phyloP scores from a whole-genome alignment of 2,113 vertebrate species.

The Azemiops feae region DNA sequence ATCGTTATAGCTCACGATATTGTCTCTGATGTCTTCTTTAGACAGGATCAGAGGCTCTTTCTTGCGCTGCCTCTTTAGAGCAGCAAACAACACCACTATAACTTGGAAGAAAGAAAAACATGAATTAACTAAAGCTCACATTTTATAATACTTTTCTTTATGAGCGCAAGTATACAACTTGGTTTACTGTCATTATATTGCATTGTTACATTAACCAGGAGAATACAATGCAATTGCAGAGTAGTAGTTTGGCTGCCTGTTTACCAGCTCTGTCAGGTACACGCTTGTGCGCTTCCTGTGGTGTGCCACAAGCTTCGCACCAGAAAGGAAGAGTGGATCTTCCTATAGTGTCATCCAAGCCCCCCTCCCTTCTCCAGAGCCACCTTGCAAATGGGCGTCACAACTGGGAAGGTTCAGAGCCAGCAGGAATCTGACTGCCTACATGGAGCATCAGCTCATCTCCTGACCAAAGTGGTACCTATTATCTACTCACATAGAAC shows the following conservation, averaged over 20 bases:
- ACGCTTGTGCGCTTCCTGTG: not conserved
- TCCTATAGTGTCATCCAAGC: not conserved
- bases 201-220: not conserved
- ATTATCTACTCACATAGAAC: not conserved
- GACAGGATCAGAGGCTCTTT: slow-evolving; percentile 98
- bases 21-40: slow-evolving; percentile 97
- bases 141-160: not conserved
- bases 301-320: not conserved
- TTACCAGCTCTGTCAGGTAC: not conserved
- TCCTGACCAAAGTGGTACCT: not conserved
- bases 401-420: not conserved
- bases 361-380: not conserved
- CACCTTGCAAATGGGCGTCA: not conserved
- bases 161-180: not conserved
- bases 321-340: not conserved
- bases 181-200: not conserved
- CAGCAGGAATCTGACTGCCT: not conserved
- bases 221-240: not conserved
- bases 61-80: slow-evolving; percentile 91
- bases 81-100: slow-evolving; percentile 85
- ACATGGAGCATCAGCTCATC: not conserved
- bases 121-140: not conserved
- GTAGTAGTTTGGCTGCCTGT: not conserved
- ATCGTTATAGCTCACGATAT: slow-evolving; percentile 98
- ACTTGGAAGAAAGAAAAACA: slow-evolving; percentile 64